Base-by-base conservation (phyloP, 2,888 invertebrate genomes). In the Anoplius nigerrimus region DNA sequence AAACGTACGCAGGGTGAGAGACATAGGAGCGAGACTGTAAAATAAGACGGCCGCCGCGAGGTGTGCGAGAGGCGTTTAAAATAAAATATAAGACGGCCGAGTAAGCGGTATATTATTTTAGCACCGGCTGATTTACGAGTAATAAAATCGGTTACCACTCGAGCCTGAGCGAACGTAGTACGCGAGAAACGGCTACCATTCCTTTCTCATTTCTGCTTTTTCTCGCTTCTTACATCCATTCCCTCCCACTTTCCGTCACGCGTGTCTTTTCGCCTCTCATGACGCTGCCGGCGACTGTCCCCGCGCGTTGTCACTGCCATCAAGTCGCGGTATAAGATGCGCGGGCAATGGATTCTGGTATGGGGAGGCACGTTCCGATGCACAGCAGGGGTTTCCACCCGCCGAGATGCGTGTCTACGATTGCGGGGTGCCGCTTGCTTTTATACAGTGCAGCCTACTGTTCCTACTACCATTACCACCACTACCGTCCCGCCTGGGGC, bases 321-420 rank as follows among this genome's bases (percentile, higher is more conserved):
- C 79, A 74, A 74, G 69, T 62, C 57, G 67, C 65, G 65, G 72
- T 72, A 74, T 65, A 66, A 72, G 76, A 66, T 78, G 78, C 58
- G 11, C 6, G 1, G 11, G 34, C 11, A 34, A 34, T 11, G 61
- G 67, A 71, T 58, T 46, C 62, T 15, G 45, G 43, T 64, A 73
- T 70, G 71, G 72, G 79, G 79, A 74, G 79, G 76, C 68, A 71
- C 67, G 74, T 69, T 34, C 55, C 64, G 51, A 60, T 65, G 54
- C 75, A 62, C 77, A 70, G 73, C 71, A 65, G 78, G 48, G 80
- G 83, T 80, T 84, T 76, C 78, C 76, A 79, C 77, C 77, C 81
- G 72, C 69, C 78, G 74, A 84, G 85, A 86, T 86, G 85, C 84
- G 80, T 73, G 79, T 63, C 73, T 73, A 72, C 82, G 84, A 87